Base-by-base conservation (phyloP, 1,140 invertebrate genomes). In the Caenorhabditis brenneri region DNA sequence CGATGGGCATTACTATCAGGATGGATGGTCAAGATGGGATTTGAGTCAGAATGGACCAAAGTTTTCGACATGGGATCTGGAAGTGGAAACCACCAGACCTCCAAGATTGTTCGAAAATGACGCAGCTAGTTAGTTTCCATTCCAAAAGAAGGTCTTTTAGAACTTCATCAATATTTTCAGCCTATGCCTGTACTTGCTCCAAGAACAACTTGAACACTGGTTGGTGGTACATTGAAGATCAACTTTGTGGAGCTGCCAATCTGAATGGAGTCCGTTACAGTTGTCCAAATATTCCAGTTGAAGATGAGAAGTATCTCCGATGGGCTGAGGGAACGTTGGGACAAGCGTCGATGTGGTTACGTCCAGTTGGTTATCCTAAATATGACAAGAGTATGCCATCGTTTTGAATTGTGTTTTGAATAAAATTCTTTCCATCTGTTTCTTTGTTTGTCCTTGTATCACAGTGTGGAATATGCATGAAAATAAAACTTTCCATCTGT, bases 21-120 rank as follows among this genome's bases (percentile, higher is more conserved):
- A 86, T 79, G 85, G 85, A 27, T 86, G 85, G 85, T 84, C 81
- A 24, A 36, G 85, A 53, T 86, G 85, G 85, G 74, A 86, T 49
- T 46, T 86, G 83, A 82, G 29, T 15, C 9, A 58, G 33, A 33
- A 42, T 24, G 85, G 85, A 36, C 85, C 85, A 24, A 79, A 48
- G 27, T 86, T 86, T 80, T 53, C 42, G 36, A 79, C 53, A 2
- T 85, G 31, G 36, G 83, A 86, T 24, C 79, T 58, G 27, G 83
- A 85, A 36, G 82, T 42, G 12, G 22, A 65, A 31, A 36, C 58
- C 2, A 79, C 78, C 16, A 74, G 42, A 24, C 65, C 65, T 36
- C 65, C 65, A 74, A 22, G 5, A 24, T 74, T 74, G 65, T 12
- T 7, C 22, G 22, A n/a, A 6, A 74, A 74, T 12, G 36, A 46